phyloP scores from a whole-genome alignment of 1,140 invertebrate genomes.

The Stegodyphus mimosarum region DNA sequence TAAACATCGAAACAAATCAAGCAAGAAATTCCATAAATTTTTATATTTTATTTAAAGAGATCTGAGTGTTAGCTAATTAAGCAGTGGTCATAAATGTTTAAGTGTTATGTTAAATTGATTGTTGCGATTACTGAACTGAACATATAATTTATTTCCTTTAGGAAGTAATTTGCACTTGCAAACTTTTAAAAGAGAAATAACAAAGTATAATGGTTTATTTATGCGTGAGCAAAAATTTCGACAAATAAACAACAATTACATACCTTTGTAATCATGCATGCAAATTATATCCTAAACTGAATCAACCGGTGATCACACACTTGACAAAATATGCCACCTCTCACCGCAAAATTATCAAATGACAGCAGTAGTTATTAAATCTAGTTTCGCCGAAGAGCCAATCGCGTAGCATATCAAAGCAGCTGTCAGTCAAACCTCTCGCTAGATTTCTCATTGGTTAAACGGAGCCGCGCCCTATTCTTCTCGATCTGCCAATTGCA shows the following conservation, averaged over 20 bases:
- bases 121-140: too few species aligned
- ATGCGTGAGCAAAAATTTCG: neutral
- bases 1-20: too few species aligned
- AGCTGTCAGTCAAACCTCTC: conserved; percentile 27
- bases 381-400: conserved; percentile 19
- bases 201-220: too few species aligned
- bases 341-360: conserved; percentile 49
- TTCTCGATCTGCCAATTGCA: conserved; percentile 50
- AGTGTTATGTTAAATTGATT: too few species aligned
- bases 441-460: conserved; percentile 9
- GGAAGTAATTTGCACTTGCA: too few species aligned
- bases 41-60: too few species aligned
- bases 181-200: too few species aligned
- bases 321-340: conserved; percentile 27
- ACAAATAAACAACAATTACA: neutral
- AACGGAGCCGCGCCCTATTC: conserved; percentile 17
- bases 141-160: too few species aligned
- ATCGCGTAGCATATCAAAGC: conserved; percentile 14
- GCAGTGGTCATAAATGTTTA: too few species aligned
- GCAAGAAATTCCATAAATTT: too few species aligned
- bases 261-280: neutral
- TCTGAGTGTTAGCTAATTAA: too few species aligned
- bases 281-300: neutral
- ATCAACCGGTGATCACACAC: neutral
- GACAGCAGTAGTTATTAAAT: conserved; percentile 35